Percentiles rank a stretch among this genome's conserved stretches.
These are phyloP conservation scores for Hippopotamyrus pictus DNA, from an alignment of 2,797 vertebrate species.

Conservation along the genomic window DNA sequence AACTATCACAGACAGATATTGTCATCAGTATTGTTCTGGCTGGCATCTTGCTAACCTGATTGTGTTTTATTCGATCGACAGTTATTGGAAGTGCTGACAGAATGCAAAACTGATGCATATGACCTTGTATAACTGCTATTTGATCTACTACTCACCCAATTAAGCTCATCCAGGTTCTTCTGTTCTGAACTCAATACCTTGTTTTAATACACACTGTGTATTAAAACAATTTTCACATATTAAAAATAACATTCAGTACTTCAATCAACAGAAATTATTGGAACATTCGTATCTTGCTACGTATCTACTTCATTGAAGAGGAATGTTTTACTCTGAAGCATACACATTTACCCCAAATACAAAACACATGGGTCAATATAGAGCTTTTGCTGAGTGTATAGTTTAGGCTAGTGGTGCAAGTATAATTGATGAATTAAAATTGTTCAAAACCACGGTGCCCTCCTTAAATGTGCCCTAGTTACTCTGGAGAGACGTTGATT, in stretches of 20 bases:
- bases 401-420: not conserved
- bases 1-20: not conserved
- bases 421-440: not conserved
- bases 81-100: not conserved
- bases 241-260: not conserved
- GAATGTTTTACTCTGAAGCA: not conserved
- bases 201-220: not conserved
- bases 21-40: not conserved
- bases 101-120: not conserved
- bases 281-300: not conserved
- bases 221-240: not conserved
- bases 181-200: not conserved
- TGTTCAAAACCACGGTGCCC: not conserved
- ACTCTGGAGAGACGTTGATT: not conserved
- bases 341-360: not conserved
- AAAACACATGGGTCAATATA: not conserved
- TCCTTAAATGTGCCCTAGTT: not conserved
- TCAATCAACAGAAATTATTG: not conserved
- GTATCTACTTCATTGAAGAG: not conserved
- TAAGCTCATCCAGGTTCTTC: not conserved
- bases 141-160: not conserved
- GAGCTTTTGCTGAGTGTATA: not conserved
- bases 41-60: not conserved
- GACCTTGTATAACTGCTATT: not conserved
- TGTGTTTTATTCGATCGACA: not conserved